Base-by-base conservation (phyloP, 92 coral and sea anemone genomes). In the Epizoanthus rinbou region DNA sequence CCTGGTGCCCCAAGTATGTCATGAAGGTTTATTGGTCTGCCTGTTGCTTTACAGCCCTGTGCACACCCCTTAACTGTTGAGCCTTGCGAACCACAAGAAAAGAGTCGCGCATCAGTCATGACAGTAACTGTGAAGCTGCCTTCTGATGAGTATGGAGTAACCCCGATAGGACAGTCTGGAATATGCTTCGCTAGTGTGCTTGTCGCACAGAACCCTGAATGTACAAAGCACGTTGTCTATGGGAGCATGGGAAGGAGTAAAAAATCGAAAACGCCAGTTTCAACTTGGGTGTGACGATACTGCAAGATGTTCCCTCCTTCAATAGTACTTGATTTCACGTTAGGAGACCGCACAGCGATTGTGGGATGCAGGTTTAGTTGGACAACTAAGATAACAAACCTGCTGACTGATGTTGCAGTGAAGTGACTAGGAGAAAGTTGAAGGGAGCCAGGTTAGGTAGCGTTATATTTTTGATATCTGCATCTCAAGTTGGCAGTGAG, bases 101-200 rank as follows among this genome's bases (percentile, higher is more conserved):
- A 83, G 65, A 69, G 81, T 74, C 84, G 57, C 57, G 90, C 88
- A 15, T 73, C 94, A 71, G 78, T 91, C 68, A 66, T 81, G 62
- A 88, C 94, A 16, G 89, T 88, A 19, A 56, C 88, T 9, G 78
- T 91, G 78, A 88, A 74, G 16, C 78, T 91, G 23, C 94, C 92
- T 22, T 64, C 74, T 54, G 81, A 80, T 43, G 86, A 91, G 64
- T 81, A 86, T 76, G 92, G 90, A 39, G 88, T 86, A 18, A 69
- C 94, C 16, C 94, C 94, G 16, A 73, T 91, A 37, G 94, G 94
- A 18, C 94, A 91, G 57, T 81, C 88, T 63, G 94, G 92, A 22
- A 53, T 91, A 3, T 91, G 94, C 64, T 88, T 91, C 65, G 94
- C 92, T 31, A 88, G 94, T 39, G 88, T 91, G 74, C 73, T 91